Base-by-base conservation (phyloP, 2,113 vertebrate species). In the Montifringilla adamsi region DNA sequence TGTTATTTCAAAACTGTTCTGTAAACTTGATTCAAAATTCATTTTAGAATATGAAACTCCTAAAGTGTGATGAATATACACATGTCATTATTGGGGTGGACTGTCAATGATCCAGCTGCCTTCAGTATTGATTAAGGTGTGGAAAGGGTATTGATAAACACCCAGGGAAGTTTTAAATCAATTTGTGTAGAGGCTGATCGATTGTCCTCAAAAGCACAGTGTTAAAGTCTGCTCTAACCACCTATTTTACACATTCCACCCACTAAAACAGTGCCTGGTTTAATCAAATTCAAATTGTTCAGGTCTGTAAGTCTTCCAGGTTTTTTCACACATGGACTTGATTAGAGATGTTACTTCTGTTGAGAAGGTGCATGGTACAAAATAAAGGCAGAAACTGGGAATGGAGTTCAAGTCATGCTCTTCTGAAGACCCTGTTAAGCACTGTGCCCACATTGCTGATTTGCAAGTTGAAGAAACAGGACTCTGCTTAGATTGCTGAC, bases 71-170 rank as follows among this genome's bases (percentile, higher is more conserved):
- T 85, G 78, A 90, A 70, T 15, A 11, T 44, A 73, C 63, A 64
- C 46, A 49, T 91, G 63, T 94, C 56, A 95, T 95, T 93, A 63
- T 87, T 90, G 88, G 58, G 75, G 67, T 95, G 84, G 33, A 92
- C 44, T 94, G 80, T 67, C 72, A 81, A 26, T 49, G 58, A 81
- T 92, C 63, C 35, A 55, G 21, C 50, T 72, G 17, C 94, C 74
- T 93, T 95, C 86, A 68, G 7, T 90, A 93, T 84, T 79, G 96
- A 94, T 95, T 97, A 92, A 97, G 67, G 63, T 81, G 90, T 82
- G 91, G 89, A 97, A 81, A 66, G 74, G 59, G 62, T 76, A 90
- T 84, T 96, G 89, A 53, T 96, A 89, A 88, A 96, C 96, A 43
- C 86, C 60, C 83, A 92, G 55, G 77, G 80, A 92, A 76, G 28